These are phyloP conservation scores for Ptychochromis oligacanthus DNA, from an alignment of 2,113 vertebrate genomes.

Conservation along the genomic window DNA sequence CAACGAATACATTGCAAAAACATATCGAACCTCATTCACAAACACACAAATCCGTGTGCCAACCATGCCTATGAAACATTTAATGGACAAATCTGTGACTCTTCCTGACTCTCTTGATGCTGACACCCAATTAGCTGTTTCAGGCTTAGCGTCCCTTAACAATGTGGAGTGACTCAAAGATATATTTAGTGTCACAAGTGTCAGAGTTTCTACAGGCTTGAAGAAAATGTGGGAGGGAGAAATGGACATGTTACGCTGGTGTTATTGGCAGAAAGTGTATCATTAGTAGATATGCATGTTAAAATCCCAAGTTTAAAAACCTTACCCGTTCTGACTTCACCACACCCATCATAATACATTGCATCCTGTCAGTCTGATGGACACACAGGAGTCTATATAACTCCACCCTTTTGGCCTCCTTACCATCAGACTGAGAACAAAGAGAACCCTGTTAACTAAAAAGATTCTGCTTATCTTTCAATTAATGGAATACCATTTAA, in stretches of 20 bases:
- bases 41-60: not conserved
- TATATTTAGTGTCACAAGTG: not conserved
- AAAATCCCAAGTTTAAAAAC: too few relatives aligned
- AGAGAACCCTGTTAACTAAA: too few relatives aligned
- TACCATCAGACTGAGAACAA: too few relatives aligned
- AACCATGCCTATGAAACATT: too few relatives aligned
- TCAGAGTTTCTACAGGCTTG: not conserved
- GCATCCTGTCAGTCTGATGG: too few relatives aligned
- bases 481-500: too few relatives aligned
- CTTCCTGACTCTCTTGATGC: not conserved
- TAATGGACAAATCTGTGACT: not conserved
- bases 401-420: too few relatives aligned
- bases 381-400: too few relatives aligned
- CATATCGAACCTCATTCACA: not conserved
- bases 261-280: not conserved
- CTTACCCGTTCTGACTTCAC: too few relatives aligned
- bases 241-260: not conserved
- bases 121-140: slow-evolving; percentile 2
- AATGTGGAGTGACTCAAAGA: not conserved
- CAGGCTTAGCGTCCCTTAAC: not conserved
- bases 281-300: not conserved
- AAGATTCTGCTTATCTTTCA: too few relatives aligned
- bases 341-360: too few relatives aligned
- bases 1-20: not conserved
- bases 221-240: not conserved